A percentile compares a stretch with the other conserved stretches of the same genome.
These are phyloP conservation scores for Agonopterix alstromeriana DNA, from an alignment of 2,888 invertebrate species.

Conservation along the genomic window DNA sequence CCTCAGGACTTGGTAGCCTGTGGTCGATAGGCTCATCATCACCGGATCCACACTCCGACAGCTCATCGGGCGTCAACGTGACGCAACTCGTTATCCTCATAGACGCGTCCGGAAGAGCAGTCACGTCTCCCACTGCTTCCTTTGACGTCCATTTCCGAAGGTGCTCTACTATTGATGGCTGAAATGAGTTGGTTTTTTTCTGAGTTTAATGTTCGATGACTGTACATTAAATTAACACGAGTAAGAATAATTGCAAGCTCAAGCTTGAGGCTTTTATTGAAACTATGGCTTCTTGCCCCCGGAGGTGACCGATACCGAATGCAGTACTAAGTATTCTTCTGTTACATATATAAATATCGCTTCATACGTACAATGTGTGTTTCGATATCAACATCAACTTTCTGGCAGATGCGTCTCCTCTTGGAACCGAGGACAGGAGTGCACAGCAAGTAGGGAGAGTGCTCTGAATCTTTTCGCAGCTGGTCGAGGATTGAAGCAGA, in stretches of 20 bases:
- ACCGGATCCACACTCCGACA: constrained; percentile 75
- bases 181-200: constrained; percentile 16
- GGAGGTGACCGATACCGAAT: no score
- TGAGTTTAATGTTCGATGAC: background rate
- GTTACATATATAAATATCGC: background rate
- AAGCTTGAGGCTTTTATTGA: no score
- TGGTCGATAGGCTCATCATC: constrained; percentile 87
- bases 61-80: constrained; percentile 66
- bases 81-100: constrained; percentile 80
- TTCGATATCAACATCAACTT: constrained; percentile 89
- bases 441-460: constrained; percentile 85
- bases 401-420: constrained; percentile 80
- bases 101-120: constrained; percentile 86
- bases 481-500: constrained; percentile 81
- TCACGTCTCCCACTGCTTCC: constrained; percentile 88
- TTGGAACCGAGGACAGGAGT: constrained; percentile 87
- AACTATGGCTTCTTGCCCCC: no score
- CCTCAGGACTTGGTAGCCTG: constrained; percentile 91
- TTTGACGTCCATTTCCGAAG: constrained; percentile 90
- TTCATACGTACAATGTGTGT: constrained; percentile 86
- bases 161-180: constrained; percentile 89
- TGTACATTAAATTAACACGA: background rate
- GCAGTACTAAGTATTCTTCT: no score
- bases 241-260: background rate
- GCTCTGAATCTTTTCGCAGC: constrained; percentile 77